These are phyloP conservation scores for Ictidomys tridecemlineatus DNA, from an alignment of 2,113 vertebrate genomes.

Conservation along the genomic window DNA sequence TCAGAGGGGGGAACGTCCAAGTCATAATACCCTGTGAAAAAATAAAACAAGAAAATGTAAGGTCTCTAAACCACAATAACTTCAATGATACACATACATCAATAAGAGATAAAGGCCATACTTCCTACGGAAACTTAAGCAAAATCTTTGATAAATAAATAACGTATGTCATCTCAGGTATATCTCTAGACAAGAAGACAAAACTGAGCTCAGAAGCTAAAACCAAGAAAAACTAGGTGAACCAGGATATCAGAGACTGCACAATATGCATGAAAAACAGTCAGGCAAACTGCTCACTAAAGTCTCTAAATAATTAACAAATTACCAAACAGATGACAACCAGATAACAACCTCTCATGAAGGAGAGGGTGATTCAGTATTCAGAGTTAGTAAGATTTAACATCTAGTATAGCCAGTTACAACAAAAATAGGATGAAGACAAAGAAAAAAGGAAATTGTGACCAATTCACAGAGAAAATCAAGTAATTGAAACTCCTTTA, in stretches of 20 bases:
- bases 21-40: background rate
- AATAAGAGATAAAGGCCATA: background rate
- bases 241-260: too few species aligned
- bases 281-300: background rate
- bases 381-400: background rate
- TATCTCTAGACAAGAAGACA: background rate
- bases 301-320: background rate
- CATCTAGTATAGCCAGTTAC: background rate
- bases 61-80: background rate
- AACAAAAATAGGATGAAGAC: background rate
- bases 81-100: background rate
- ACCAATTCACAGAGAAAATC: too few species aligned
- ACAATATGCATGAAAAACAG: rapidly evolving
- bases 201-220: background rate
- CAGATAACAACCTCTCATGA: background rate
- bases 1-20: background rate
- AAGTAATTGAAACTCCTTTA: background rate
- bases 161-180: background rate
- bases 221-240: background rate
- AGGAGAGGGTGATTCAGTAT: background rate
- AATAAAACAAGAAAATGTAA: background rate
- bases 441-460: background rate
- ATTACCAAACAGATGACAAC: background rate
- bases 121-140: background rate
- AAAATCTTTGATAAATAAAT: background rate